A percentile compares a stretch with the other conserved stretches of the same genome.
Evolutionary conservation across 1,140 invertebrate species (phyloP).

Genomic region (Eciton burchellii): DNA sequence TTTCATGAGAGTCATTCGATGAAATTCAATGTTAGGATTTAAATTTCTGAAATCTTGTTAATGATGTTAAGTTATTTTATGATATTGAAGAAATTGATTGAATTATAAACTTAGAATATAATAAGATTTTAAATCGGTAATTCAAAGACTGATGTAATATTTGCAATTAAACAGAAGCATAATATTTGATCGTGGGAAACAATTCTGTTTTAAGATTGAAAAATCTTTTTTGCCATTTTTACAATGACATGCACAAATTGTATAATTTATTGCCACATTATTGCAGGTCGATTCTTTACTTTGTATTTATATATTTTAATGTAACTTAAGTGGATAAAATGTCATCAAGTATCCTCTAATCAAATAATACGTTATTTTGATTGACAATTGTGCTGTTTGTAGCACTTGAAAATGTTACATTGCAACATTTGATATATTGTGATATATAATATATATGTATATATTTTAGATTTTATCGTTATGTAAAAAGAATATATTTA

Average conservation of each 20-base stretch:
- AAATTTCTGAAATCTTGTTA: constrained; percentile 30
- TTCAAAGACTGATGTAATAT: constrained; percentile 66
- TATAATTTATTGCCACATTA: neutral
- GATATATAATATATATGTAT: constrained; percentile 68
- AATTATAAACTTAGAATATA: constrained; percentile 15
- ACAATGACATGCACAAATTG: too few species aligned
- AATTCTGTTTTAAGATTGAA: constrained; percentile 29
- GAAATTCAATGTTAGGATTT: neutral
- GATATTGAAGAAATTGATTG: neutral
- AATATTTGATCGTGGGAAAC: neutral
- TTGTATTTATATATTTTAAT: constrained; percentile 32
- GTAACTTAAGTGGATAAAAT: constrained; percentile 50
- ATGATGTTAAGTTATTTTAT: constrained; percentile 10
- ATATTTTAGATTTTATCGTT: constrained; percentile 57
- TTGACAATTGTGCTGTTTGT: constrained; percentile 3
- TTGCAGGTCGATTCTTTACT: neutral
- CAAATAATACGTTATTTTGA: constrained; percentile 47
- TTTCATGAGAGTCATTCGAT: neutral
- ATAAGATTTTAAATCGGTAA: constrained; percentile 31
- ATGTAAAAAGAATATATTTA: constrained; percentile 58
- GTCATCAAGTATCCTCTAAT: neutral
- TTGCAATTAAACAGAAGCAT: constrained; percentile 10
- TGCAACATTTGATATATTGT: constrained; percentile 55
- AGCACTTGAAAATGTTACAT: neutral
- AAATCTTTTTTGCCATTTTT: neutral